These are phyloP conservation scores for Drosophila diplacantha DNA, from an alignment of 2,888 invertebrate species.

Conservation along the genomic window DNA sequence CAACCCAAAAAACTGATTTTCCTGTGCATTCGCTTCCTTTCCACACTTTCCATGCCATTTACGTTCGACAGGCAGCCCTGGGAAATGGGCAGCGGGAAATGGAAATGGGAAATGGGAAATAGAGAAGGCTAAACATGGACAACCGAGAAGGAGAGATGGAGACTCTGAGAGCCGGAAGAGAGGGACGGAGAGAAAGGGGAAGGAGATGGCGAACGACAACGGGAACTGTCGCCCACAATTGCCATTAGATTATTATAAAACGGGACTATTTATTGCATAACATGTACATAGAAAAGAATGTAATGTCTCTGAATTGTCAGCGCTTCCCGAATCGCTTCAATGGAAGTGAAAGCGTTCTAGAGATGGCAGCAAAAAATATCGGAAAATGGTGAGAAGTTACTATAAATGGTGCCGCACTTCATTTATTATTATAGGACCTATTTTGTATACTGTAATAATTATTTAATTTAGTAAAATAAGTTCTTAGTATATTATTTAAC, in stretches of 20 bases:
- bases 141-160: neutral
- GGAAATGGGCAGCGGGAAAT: slow-evolving; percentile 2
- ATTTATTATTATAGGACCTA: neutral
- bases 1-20: neutral
- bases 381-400: neutral
- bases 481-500: too few species aligned
- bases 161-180: neutral
- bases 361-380: neutral
- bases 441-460: too few species aligned
- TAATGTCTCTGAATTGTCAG: slow-evolving; percentile 45
- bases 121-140: slow-evolving; percentile 12
- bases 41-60: slow-evolving; percentile 46
- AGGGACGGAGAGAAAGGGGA: neutral
- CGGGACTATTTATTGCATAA: slow-evolving; percentile 72
- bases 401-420: rapidly evolving
- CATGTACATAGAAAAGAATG: slow-evolving; percentile 42
- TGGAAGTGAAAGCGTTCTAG: slow-evolving; percentile 2
- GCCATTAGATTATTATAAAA: slow-evolving; percentile 74
- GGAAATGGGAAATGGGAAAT: slow-evolving; percentile 6
- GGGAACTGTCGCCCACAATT: slow-evolving; percentile 48
- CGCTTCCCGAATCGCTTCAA: slow-evolving; percentile 29
- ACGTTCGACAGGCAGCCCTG: slow-evolving; percentile 31
- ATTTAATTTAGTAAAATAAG: too few species aligned
- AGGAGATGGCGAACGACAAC: slow-evolving; percentile 15
- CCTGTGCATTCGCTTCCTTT: neutral